Evolutionary conservation across 23 tunicate genomes (phyloP).

Genomic region (Ascidia mentula): DNA sequence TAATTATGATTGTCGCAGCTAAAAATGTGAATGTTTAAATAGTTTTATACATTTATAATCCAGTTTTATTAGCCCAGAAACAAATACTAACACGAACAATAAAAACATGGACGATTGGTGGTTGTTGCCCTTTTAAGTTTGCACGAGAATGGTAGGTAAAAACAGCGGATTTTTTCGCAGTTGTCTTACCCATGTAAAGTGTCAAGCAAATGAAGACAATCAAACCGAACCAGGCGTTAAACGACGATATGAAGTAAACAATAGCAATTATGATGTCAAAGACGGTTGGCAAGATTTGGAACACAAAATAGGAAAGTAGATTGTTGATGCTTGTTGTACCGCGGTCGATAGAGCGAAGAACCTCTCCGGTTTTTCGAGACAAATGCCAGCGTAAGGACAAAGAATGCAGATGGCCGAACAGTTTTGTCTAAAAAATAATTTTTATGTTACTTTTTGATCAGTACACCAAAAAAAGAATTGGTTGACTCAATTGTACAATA

Average conservation of each 20-base stretch:
- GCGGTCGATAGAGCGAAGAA: slow-evolving; percentile 89
- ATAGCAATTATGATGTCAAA: slow-evolving; percentile 88
- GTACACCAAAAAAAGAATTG: background rate
- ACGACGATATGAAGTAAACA: slow-evolving; percentile 78
- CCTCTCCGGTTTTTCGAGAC: slow-evolving; percentile 96
- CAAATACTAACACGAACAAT: background rate
- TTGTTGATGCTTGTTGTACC: slow-evolving; percentile 92
- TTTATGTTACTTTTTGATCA: background rate
- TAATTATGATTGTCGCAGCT: slow-evolving; percentile 77
- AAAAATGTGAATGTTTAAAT: too few relatives aligned
- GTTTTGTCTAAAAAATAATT: slow-evolving; percentile 29
- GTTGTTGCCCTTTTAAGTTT: background rate
- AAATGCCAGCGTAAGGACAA: slow-evolving; percentile 96
- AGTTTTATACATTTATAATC: too few relatives aligned
- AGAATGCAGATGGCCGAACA: slow-evolving; percentile 87
- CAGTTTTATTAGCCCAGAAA: too few relatives aligned
- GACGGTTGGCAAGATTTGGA: slow-evolving; percentile 90
- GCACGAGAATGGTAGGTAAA: background rate
- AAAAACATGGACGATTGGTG: background rate
- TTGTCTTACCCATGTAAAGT: slow-evolving; percentile 77
- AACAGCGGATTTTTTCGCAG: too few relatives aligned
- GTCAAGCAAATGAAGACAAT: slow-evolving; percentile 76
- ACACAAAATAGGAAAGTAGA: slow-evolving; percentile 77
- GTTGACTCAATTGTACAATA: background rate
- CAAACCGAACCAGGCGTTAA: slow-evolving; percentile 90